A percentile compares a stretch with the other conserved stretches of the same genome.
phyloP scores from a whole-genome alignment of 2,113 vertebrate species.

The Cisticola juncidis region DNA sequence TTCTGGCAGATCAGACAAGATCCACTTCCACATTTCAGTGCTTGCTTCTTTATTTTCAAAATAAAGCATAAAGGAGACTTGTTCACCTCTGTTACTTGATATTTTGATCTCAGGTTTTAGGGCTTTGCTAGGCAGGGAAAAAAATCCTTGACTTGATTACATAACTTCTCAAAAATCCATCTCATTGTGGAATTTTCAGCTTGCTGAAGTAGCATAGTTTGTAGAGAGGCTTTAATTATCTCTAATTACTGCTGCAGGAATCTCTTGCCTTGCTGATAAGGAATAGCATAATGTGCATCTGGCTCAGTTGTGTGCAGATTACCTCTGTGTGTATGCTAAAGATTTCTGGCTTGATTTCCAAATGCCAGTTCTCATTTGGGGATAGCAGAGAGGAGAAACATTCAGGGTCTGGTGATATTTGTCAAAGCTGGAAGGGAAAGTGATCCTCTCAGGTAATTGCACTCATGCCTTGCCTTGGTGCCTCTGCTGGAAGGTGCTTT shows the following conservation, averaged over 20 bases:
- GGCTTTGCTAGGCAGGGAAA: background rate
- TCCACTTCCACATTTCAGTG: constrained; percentile 14
- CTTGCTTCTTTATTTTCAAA: background rate
- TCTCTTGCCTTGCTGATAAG: constrained; percentile 32
- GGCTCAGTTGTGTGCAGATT: background rate
- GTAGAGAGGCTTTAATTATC: background rate
- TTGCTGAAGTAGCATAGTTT: background rate
- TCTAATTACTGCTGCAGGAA: constrained; percentile 29
- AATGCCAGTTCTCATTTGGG: background rate
- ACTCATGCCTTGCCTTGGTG: accelerated
- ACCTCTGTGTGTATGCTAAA: background rate
- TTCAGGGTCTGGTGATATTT: background rate
- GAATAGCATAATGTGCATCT: constrained; percentile 35
- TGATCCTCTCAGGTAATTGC: background rate
- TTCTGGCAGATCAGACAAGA: background rate
- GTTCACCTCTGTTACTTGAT: background rate
- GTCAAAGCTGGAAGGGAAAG: background rate
- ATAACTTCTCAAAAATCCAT: constrained; percentile 7
- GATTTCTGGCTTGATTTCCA: constrained; percentile 22
- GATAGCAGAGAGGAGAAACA: background rate
- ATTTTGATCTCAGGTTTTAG: background rate
- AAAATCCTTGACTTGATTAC: background rate
- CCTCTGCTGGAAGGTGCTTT: background rate
- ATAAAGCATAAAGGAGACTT: background rate
- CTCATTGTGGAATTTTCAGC: constrained; percentile 17